Conservation (phyloP, 2,888 invertebrate genomes). For the Blastobasis lacticolella region DNA sequence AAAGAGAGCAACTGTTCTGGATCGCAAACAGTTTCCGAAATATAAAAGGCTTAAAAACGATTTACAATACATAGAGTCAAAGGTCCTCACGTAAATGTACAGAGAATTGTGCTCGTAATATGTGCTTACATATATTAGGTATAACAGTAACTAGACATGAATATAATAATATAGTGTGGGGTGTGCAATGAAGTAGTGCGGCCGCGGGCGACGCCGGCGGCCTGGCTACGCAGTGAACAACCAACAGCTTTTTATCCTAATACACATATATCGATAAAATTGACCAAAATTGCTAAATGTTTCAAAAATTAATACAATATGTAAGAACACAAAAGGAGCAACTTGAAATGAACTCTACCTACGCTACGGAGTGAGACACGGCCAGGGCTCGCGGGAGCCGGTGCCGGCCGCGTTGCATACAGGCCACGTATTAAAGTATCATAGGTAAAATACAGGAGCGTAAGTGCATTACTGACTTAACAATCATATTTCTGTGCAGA, state of each 20-base stretch:
- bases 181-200: conserved; percentile 40
- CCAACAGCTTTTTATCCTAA: conserved; percentile 48
- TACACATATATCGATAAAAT: conserved; percentile 57
- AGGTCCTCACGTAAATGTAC: conserved; percentile 41
- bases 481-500: too few relatives aligned
- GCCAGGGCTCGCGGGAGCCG: too few relatives aligned
- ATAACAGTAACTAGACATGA: conserved; percentile 45
- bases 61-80: conserved; percentile 28
- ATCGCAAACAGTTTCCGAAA: conserved; percentile 33
- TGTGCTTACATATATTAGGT: conserved; percentile 44
- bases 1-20: conserved; percentile 29
- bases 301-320: conserved; percentile 25
- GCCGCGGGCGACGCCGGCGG: conserved; percentile 14
- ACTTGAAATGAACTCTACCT: conserved; percentile 15
- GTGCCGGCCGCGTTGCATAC: conserved; percentile 43
- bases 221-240: conserved; percentile 32
- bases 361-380: background rate
- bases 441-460: conserved; percentile 7
- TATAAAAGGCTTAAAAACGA: conserved; percentile 44
- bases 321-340: conserved; percentile 19
- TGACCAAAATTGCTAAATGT: conserved; percentile 60
- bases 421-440: conserved; percentile 36
- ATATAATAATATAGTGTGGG: conserved; percentile 24
- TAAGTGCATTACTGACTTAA: too few relatives aligned
- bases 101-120: conserved; percentile 51